Evolutionary conservation across 2,888 invertebrate species (phyloP), one percentile per base, ranked within the genome.

Genomic region (Oxycera nigricornis): DNA sequence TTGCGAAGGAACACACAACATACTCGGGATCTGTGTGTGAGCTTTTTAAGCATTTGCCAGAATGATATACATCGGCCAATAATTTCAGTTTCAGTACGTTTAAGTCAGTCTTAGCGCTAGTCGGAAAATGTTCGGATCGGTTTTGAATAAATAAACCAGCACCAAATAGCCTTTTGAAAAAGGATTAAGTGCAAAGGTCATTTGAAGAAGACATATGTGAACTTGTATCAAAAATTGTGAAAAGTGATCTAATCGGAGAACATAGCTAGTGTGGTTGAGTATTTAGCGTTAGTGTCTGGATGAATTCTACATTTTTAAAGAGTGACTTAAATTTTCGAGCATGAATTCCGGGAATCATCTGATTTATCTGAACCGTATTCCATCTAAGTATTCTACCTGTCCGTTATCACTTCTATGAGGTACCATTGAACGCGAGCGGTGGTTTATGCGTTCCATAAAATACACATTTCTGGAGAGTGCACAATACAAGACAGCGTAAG

Each of bases 41-140:
- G 70, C 70, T 70, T 70, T 73, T 73, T 73, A 73, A 73, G 61
- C 61, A 28, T 73, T 61, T 73, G 50, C 50, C 57, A 26, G 59
- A 61, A 73, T 73, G 73, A 73, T 73, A 73, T 73, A 73, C 72
- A 72, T 57, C 75, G 72, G 76, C 76, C 75, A 77, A 73, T 70
- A 76, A 67, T 73, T 72, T 68, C 59, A 57, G 73, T 52, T 70
- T 78, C 78, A 85, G 85, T 85, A 84, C 84, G 83, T 84, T 84
- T 83, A 84, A 84, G 84, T 84, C 85, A 83, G 84, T 85, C 84
- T 84, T 84, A 84, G 82, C 84, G 83, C 82, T 81, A 81, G 84
- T 83, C 83, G 77, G 74, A 76, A 77, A 75, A 77, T 77, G 76
- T 77, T 75, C 76, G 77, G 77, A 76, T 77, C 77, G 74, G 73